Conservation (phyloP, 1,140 invertebrate genomes). For the Magallana angulata region DNA sequence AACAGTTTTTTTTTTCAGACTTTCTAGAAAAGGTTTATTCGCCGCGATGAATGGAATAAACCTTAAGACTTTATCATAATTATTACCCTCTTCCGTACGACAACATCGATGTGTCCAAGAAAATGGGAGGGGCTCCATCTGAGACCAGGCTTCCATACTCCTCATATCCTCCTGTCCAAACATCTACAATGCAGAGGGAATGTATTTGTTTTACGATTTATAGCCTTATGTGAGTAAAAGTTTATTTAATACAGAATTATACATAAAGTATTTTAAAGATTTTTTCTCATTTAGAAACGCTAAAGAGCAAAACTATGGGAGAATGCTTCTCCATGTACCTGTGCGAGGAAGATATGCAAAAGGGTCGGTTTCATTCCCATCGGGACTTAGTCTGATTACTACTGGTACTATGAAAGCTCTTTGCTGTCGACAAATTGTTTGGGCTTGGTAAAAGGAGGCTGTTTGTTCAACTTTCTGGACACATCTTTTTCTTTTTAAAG, state of each 20-base stretch:
- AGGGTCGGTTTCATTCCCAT: neutral
- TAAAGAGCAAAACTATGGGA: neutral
- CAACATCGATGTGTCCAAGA: neutral
- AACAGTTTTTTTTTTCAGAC: neutral
- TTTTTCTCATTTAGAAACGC: neutral
- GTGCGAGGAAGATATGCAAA: neutral
- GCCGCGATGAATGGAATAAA: neutral
- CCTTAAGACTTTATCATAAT: neutral
- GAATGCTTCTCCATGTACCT: neutral
- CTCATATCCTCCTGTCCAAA: neutral
- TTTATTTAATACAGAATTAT: neutral
- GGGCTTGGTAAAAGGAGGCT: neutral
- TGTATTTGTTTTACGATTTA: neutral
- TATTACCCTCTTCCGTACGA: neutral
- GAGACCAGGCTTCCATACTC: neutral
- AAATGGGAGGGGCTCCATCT: neutral
- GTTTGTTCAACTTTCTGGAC: neutral
- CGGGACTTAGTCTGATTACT: neutral
- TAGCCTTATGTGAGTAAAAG: neutral
- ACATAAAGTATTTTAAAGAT: neutral
- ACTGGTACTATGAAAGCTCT: neutral
- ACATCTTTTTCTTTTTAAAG: too few species aligned
- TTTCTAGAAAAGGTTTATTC: neutral
- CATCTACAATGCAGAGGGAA: neutral
- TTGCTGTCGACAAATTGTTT: neutral